Evolutionary conservation across 2,888 invertebrate species (phyloP), one percentile per base, ranked within the genome.

Genomic region (Sesamia inferens): DNA sequence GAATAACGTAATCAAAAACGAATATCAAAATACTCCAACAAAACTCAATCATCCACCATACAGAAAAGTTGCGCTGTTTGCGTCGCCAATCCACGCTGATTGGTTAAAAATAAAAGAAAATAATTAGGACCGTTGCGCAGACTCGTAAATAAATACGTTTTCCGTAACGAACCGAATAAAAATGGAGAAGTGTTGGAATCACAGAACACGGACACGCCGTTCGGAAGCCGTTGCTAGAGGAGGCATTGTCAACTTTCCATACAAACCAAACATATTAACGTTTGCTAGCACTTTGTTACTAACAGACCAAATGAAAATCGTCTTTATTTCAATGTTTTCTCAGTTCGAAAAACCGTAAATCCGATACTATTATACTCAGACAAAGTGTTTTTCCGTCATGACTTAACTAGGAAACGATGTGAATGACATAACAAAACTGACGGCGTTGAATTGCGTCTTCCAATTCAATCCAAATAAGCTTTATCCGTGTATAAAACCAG

Each of bases 111-210:
- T 31, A 83, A 72, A 64, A 61, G 54, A 69, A 76, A 84, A 71
- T 72, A 84, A 82, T 82, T 76, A 81, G 76, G 65, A 66, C 58
- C 57, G 58, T 13, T 55, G 65, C 39, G 59, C 24, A n/a, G 61
- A 51, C 13, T 39, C 48, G 72, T 67, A 72, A 82, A 84, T 84
- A 84, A 81, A 81, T 84, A 84, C 81, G 80, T 68, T 80, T 68
- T 48, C 61, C 55, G 64, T 72, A 72, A 84, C 81, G 81, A 80
- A 75, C 59, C 7, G 59, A 71, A 79, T 80, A 57, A 83, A 80
- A 81, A 71, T 75, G 47, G 65, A 31, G n/a, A 11, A 68, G 22
- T 48, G 55, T 31, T 47, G 69, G 31, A 44, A 31, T 2, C 31
- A 57, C 6, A 65, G 65, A 65, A 16, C n/a, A 55, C 6, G 31